These are phyloP conservation scores for Thymallus thymallus DNA, from an alignment of 2,113 vertebrate species.

Conservation along the genomic window DNA sequence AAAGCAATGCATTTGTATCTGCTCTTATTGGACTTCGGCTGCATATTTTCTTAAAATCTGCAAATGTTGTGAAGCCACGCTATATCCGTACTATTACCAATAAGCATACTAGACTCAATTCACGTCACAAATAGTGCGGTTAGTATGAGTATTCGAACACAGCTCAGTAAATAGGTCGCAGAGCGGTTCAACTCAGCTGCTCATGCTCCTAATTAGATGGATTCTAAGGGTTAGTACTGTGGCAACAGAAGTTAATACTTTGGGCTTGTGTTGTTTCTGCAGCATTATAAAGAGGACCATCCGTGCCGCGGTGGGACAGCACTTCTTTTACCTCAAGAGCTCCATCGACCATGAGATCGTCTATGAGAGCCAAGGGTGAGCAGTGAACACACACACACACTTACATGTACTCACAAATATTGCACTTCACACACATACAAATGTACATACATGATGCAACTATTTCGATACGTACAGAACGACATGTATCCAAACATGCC, in stretches of 20 bases:
- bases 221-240: neutral
- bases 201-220: neutral
- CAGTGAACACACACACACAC: neutral
- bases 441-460: neutral
- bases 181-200: neutral
- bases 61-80: no score
- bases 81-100: no score
- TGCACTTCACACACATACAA: no score
- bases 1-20: no score
- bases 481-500: neutral
- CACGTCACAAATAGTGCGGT: no score
- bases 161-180: neutral
- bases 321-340: slow-evolving; percentile 88
- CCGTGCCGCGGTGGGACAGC: slow-evolving; percentile 89
- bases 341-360: slow-evolving; percentile 81
- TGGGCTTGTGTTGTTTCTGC: slow-evolving; percentile 26
- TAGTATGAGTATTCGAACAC: no score
- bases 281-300: slow-evolving; percentile 90
- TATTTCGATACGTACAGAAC: neutral
- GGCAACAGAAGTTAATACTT: neutral
- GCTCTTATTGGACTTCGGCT: no score
- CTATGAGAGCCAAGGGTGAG: slow-evolving; percentile 64
- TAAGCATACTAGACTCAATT: no score
- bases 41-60: no score
- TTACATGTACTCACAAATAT: no score